A percentile compares a stretch with the other conserved stretches of the same genome.
Evolutionary conservation across 2,888 invertebrate species (phyloP).

Genomic region (Lasioglossum malachurum): DNA sequence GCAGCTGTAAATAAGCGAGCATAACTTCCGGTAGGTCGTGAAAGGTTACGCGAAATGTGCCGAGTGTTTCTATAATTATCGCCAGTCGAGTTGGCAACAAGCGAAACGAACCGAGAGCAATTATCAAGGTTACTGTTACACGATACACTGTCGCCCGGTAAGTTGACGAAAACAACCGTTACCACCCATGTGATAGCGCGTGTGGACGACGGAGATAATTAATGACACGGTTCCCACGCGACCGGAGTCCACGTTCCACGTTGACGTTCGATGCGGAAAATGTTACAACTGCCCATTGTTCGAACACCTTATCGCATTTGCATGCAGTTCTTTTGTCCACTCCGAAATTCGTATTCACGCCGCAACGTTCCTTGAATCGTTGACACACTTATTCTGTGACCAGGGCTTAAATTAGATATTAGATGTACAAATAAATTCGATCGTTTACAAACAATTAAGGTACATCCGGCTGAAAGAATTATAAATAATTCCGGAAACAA

Average conservation of each 20-base stretch:
- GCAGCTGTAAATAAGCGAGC: conserved; percentile 11
- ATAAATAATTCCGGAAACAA: neutral
- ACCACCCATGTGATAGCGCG: conserved; percentile 44
- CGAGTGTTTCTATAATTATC: conserved; percentile 53
- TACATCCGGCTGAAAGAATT: neutral
- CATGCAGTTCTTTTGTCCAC: neutral
- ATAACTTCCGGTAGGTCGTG: conserved; percentile 36
- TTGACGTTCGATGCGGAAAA: conserved; percentile 9
- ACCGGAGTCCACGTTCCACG: neutral
- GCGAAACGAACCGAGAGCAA: conserved; percentile 37
- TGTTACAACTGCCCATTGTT: neutral
- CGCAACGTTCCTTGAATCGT: neutral
- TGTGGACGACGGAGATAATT: conserved; percentile 27
- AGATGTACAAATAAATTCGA: neutral
- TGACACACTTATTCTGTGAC: neutral
- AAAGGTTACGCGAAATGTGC: conserved; percentile 38
- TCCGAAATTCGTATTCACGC: neutral
- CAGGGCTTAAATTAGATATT: neutral
- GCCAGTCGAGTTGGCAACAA: conserved; percentile 46
- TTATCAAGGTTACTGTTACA: conserved; percentile 61
- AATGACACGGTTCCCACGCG: conserved; percentile 18
- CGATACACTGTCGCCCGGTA: conserved; percentile 33
- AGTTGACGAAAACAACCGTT: conserved; percentile 28
- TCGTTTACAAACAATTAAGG: neutral
- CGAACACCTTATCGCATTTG: neutral